A percentile compares a stretch with the other conserved stretches of the same genome.
Conservation (phyloP, 2,113 vertebrate species). For the Eidolon helvum region DNA sequence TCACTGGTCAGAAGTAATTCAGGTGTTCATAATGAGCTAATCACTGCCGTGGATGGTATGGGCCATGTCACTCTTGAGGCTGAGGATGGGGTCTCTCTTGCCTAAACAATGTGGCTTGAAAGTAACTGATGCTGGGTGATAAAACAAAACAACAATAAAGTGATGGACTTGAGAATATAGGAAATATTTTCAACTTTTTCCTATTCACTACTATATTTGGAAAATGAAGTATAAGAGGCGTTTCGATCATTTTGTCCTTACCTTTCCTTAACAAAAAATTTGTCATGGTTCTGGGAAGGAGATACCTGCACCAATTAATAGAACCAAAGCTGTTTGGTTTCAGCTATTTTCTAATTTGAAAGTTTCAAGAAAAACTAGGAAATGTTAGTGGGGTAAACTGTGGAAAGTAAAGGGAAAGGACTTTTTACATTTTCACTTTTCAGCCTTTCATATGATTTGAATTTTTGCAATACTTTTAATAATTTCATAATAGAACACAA, state of each 20-base stretch:
- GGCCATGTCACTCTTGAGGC: neutral
- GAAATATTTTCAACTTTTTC: neutral
- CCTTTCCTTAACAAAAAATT: neutral
- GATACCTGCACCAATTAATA: neutral
- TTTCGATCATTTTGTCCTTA: neutral
- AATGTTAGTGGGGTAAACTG: neutral
- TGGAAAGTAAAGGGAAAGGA: neutral
- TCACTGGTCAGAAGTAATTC: neutral
- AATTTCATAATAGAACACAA: neutral
- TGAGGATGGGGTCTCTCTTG: neutral
- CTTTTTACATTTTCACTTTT: neutral
- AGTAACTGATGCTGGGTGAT: neutral
- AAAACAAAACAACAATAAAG: neutral
- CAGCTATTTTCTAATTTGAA: neutral
- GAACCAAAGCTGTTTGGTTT: neutral
- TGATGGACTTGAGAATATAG: neutral
- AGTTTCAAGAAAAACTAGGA: neutral
- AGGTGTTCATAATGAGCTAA: neutral
- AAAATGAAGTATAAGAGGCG: neutral
- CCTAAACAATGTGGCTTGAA: neutral
- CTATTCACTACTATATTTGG: neutral
- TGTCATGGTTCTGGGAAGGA: neutral
- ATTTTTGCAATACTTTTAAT: neutral
- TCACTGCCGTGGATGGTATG: rapidly evolving
- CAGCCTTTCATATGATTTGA: neutral